Evolutionary conservation across 2,888 invertebrate species (phyloP).

Genomic region (Tenthredo distinguenda): DNA sequence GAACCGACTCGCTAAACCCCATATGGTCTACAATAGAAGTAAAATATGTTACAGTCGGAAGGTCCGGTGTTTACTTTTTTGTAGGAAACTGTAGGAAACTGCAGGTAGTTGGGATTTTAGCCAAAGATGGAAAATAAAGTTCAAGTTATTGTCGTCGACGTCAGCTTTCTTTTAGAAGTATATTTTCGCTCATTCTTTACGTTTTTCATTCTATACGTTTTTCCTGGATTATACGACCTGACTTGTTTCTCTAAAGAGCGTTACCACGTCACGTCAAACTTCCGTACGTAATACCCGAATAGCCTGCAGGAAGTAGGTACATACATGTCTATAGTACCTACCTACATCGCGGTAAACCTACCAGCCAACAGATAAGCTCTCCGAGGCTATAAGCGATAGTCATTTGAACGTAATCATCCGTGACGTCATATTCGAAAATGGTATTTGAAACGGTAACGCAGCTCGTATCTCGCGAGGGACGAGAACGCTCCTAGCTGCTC

Average conservation of each 20-base stretch:
- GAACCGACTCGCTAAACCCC: not conserved
- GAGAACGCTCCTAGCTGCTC: slow-evolving; percentile 4
- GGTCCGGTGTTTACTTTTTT: slow-evolving; percentile 21
- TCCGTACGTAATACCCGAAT: slow-evolving; percentile 10
- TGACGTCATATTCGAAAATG: slow-evolving; percentile 40
- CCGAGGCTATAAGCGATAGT: slow-evolving; percentile 37
- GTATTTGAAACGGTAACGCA: slow-evolving; percentile 1
- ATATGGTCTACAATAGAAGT: not conserved
- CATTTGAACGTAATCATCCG: slow-evolving; percentile 46
- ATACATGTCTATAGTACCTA: slow-evolving; percentile 6
- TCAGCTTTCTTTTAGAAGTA: not conserved
- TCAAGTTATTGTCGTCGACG: not conserved
- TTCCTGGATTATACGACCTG: not conserved
- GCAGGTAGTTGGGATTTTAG: slow-evolving; percentile 12
- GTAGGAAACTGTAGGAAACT: no score
- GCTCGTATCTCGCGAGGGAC: slow-evolving; percentile 14
- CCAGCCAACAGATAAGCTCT: slow-evolving; percentile 26
- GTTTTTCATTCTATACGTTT: not conserved
- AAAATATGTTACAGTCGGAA: not conserved
- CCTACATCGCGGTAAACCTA: not conserved
- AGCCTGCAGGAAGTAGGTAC: slow-evolving; percentile 16
- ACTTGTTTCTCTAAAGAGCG: slow-evolving; percentile 12
- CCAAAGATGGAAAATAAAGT: slow-evolving; percentile 12
- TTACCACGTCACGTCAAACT: not conserved
- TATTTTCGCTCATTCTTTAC: not conserved